Evolutionary conservation across 2,113 vertebrate species (phyloP), one percentile per base, ranked within the genome.

Genomic region (Prochilodus magdalenae): DNA sequence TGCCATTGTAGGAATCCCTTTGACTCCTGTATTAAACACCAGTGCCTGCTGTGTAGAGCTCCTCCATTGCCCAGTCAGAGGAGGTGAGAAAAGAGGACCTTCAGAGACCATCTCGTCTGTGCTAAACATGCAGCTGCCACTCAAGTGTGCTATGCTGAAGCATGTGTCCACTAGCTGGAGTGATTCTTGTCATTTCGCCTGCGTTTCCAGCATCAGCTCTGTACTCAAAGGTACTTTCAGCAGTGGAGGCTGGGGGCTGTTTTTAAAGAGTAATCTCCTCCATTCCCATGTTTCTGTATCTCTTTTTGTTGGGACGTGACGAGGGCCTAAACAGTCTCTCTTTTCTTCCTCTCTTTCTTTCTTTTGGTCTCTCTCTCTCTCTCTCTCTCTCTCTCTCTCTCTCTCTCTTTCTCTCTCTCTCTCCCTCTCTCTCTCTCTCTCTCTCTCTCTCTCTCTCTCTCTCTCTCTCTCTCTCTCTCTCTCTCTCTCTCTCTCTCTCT

Each of bases 1-100:
- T 20, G 24, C 69, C 71, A 81, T 85, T 79, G 78, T 67, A 72
- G 66, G 81, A 77, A 77, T 51, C 51, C 66, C 10, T 81, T 81
- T 85, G 73, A 85, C 69, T 83, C 69, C 80, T 77, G 62, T 70
- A 65, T 80, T 47, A 33, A 73, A 59, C 75, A 80, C 59, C 47
- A 77, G 67, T 26, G 30, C 60, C 72, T 70, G 26, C 22, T 51
- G 26, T 30, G 40, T 53, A 36, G 60, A 49, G 59, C 51, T 59
- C 44, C 47, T 22, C 10, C 44, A 57, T 15, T 27, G 73, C 18
- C 67, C 73, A 27, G 30, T 47, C 33, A 73, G 40, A 83, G 57
- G 24, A 75, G 15, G 49, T 73, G 66, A 29, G 60, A 62, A 36
- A 75, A 47, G 29, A 53, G 11, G 57, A 47, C 57, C 20, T 26